Evolutionary conservation across 2,113 vertebrate genomes (phyloP).

Genomic region (Gavialis gangeticus): DNA sequence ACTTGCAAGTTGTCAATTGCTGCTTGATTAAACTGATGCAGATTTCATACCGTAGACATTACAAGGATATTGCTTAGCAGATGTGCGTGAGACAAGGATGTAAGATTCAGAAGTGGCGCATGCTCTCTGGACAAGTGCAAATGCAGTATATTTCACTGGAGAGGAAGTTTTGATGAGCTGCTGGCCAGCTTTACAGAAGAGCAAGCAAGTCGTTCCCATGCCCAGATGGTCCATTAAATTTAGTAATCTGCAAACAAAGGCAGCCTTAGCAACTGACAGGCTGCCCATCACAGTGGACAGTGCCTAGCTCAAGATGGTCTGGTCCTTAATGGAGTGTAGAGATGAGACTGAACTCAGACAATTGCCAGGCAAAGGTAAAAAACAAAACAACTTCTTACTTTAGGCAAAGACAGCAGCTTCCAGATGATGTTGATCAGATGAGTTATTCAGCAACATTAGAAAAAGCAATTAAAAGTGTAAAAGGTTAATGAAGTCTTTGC

Average conservation of each 20-base stretch:
- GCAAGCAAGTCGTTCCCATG: not conserved
- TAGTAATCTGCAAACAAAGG: not conserved
- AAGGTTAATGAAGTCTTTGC: not conserved
- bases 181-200: conserved; percentile 2
- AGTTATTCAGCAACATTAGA: not conserved
- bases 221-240: conserved; percentile 1
- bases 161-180: not conserved
- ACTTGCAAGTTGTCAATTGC: not conserved
- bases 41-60: not conserved
- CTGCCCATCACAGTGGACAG: not conserved
- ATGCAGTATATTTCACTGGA: not conserved
- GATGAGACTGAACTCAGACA: not conserved
- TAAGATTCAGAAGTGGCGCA: not conserved
- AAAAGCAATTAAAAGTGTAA: not conserved
- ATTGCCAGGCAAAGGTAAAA: not conserved
- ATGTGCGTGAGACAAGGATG: too few species aligned
- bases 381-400: not conserved
- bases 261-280: not conserved
- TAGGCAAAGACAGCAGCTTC: not conserved
- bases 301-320: not conserved
- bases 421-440: not conserved
- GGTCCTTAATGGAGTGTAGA: not conserved
- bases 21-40: not conserved
- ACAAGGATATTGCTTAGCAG: too few species aligned
- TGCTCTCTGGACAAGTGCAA: not conserved